A percentile compares a stretch with the other conserved stretches of the same genome.
These are phyloP conservation scores for Neoscelio sp. DNA, from an alignment of 2,888 invertebrate species.

Conservation along the genomic window DNA sequence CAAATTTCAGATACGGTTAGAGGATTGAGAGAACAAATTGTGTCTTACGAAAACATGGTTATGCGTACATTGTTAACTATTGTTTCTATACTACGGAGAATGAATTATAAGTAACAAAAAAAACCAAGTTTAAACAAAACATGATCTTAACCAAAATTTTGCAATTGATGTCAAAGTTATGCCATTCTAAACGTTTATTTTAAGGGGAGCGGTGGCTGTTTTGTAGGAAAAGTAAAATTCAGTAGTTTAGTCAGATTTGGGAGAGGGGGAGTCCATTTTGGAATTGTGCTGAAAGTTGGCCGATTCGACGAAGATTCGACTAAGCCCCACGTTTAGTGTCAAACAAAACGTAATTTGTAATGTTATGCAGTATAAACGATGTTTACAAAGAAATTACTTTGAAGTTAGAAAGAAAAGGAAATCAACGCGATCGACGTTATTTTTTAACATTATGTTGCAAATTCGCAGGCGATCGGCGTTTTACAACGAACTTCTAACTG, in stretches of 20 bases:
- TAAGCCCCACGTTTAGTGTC: constrained; percentile 49
- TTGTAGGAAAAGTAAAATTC: constrained; percentile 19
- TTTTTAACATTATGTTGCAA: constrained; percentile 33
- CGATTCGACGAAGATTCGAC: constrained; percentile 36
- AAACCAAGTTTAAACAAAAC: constrained; percentile 15
- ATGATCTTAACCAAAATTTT: constrained; percentile 38
- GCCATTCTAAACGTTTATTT: constrained; percentile 45
- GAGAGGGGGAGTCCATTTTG: constrained; percentile 36
- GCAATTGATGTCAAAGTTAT: constrained; percentile 53
- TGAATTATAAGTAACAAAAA: constrained; percentile 32
- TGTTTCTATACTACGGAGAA: constrained; percentile 58
- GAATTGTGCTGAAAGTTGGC: constrained; percentile 27
- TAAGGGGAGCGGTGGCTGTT: constrained; percentile 23
- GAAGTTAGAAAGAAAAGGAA: constrained; percentile 25
- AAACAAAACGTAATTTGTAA: constrained; percentile 42
- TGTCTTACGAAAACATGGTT: constrained; percentile 62
- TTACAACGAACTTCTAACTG: constrained; percentile 5
- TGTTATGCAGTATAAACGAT: constrained; percentile 25
- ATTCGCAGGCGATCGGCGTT: constrained; percentile 5
- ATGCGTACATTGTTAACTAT: constrained; percentile 65
- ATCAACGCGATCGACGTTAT: constrained; percentile 42
- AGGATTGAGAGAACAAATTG: constrained; percentile 62
- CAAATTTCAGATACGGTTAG: constrained; percentile 62
- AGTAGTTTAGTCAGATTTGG: constrained; percentile 43
- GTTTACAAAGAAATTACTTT: constrained; percentile 12